Base-by-base conservation (phyloP, 2,888 invertebrate species). In the Flexamia atlantica region DNA sequence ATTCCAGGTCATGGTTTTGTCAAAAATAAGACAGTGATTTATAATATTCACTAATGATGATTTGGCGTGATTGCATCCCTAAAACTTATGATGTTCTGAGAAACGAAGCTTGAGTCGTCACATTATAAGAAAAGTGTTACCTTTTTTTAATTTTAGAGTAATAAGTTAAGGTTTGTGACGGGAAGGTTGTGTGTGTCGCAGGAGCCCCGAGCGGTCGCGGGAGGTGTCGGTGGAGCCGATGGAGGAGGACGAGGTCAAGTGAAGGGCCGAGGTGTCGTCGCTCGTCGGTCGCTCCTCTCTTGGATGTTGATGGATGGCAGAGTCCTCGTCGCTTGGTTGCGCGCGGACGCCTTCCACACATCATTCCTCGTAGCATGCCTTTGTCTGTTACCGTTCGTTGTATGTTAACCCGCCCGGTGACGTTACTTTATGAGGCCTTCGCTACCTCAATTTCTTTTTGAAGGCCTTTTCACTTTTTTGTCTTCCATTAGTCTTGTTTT, bases 181-280 rank as follows among this genome's bases (percentile, higher is more conserved):
- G n/a, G n/a, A n/a, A n/a, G n/a, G n/a, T n/a, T n/a, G n/a, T n/a
- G n/a, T n/a, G n/a, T 20, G 87, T 87, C 89, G 60, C 90, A 93
- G 91, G 87, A 94, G 93, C 83, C 91, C 92, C 89, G 93, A 93
- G 88, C 92, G 94, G 90, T 93, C 94, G 88, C 93, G 94, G 88
- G 94, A 94, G 89, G 94, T 92, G 89, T 93, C 94, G 85, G 95
- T 95, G 89, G 96, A 96, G 91, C 96, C 96, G 81, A 96, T 96
- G 96, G 96, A 96, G 90, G 95, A 96, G 91, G 96, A 96, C 91
- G 95, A 95, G 90, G 93, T 92, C 89, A 95, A 95, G 92, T 95
- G 94, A 94, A 90, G 40, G 53, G 32, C 1, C 57, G n/a, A 32
- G 1, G 32, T 4, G 10, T 36, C 36, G 4, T 9, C 7, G 1